phyloP scores from a whole-genome alignment of 2,113 vertebrate genomes.

The Corythaeola cristata region DNA sequence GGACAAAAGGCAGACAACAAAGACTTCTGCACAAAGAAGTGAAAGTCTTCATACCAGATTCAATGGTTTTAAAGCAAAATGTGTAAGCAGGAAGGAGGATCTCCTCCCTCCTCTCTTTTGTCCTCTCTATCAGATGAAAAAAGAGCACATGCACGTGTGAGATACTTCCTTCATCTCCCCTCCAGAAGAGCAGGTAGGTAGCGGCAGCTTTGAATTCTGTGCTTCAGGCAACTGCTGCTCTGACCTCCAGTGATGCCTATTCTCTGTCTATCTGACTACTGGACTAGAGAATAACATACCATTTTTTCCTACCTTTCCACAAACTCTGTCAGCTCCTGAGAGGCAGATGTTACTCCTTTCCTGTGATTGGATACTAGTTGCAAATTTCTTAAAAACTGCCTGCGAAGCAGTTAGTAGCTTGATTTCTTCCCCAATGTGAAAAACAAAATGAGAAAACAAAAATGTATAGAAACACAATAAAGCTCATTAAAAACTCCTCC shows the following conservation, averaged over 20 bases:
- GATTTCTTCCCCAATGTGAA: not conserved
- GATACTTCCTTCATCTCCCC: not conserved
- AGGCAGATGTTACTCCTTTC: not conserved
- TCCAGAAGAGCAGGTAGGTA: not conserved
- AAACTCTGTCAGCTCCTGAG: not conserved
- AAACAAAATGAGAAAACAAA: not conserved
- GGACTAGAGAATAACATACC: not conserved
- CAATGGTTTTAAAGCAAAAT: not conserved
- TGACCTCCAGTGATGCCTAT: not conserved
- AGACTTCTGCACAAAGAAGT: not conserved
- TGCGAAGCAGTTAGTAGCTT: not conserved
- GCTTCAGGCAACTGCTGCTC: not conserved
- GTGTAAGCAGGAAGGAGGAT: not conserved
- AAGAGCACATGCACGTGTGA: accelerated
- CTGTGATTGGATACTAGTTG: not conserved
- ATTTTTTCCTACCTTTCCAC: not conserved
- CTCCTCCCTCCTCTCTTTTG: not conserved
- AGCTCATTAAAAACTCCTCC: not conserved
- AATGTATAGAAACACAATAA: not conserved
- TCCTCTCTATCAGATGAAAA: not conserved
- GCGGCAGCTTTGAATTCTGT: not conserved
- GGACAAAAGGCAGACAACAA: not conserved
- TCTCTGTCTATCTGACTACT: not conserved
- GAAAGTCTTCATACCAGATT: not conserved
- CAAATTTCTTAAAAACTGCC: not conserved